Evolutionary conservation across 2,797 vertebrate genomes (phyloP), one percentile per base, ranked within the genome.

Genomic region (Cottoperca gobio): DNA sequence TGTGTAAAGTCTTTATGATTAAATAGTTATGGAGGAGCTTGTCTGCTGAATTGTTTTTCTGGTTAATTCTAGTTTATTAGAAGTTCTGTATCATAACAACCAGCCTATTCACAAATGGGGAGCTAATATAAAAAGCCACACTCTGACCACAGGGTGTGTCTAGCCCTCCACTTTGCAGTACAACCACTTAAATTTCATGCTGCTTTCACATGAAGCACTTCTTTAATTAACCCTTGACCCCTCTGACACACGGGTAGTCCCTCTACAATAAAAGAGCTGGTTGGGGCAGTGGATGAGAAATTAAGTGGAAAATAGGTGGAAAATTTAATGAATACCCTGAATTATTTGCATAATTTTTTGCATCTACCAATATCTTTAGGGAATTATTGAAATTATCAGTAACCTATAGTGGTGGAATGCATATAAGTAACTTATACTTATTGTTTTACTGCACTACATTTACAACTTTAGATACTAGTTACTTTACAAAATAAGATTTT

Each of bases 141-240:
- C 42, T 62, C 24, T 33, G 55, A 39, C 50, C 45, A 8, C 55
- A 24, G 17, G 11, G 23, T 65, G 26, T 59, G 33, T 70, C 33
- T 26, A 21, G 24, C 19, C 37, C 24, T 76, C 39, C 39, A n/a
- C 43, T 69, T 63, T 59, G 42, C 31, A 42, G 52, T 17, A 26
- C 35, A 64, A 28, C 58, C 52, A 72, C 35, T 78, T 66, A 69
- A 76, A 85, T 85, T 72, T 90, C 82, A 87, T 66, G 72, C 85
- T 89, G 64, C 57, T 76, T 91, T 89, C 79, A 78, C 82, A 73
- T 48, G 58, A 57, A 84, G 67, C 68, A 69, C 66, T 76, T 79
- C 57, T 88, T 89, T 77, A 74, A 85, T 88, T 91, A 89, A 91
- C 92, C 87, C 82, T 16, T 84, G 78, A 86, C 83, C 87, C 42